Evolutionary conservation across 2,797 vertebrate species (phyloP).

Genomic region (Argentina silus): DNA sequence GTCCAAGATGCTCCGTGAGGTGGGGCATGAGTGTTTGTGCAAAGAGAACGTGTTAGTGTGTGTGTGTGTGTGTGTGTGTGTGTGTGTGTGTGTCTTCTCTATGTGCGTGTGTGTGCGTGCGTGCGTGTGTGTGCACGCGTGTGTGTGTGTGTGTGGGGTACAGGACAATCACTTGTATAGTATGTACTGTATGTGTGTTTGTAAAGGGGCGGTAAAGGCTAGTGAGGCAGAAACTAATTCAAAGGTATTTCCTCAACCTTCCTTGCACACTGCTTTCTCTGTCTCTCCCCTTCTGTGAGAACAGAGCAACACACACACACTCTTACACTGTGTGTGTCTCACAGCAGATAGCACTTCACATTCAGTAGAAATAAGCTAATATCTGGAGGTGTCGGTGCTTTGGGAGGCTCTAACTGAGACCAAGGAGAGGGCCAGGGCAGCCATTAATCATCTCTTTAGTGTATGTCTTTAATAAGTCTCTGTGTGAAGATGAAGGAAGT

Average conservation of each 20-base stretch:
- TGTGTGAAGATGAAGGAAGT: slow-evolving; percentile 31
- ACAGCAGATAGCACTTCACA: background rate
- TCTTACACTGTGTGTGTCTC: background rate
- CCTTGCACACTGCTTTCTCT: too few species aligned
- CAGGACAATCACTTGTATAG: background rate
- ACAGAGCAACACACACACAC: too few species aligned
- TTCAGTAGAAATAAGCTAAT: background rate
- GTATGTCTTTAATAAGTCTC: slow-evolving; percentile 29
- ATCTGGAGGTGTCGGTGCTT: background rate
- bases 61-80: background rate
- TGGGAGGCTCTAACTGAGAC: background rate
- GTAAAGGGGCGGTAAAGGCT: background rate
- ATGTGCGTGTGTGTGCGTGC: background rate
- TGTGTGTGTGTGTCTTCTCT: background rate
- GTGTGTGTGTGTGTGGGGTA: background rate
- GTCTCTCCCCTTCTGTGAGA: too few species aligned
- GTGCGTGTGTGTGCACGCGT: background rate
- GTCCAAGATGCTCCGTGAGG: slow-evolving; percentile 21
- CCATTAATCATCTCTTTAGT: too few species aligned
- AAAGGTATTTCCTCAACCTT: too few species aligned
- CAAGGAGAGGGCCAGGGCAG: too few species aligned
- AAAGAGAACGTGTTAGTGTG: slow-evolving; percentile 2
- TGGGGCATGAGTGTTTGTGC: slow-evolving; percentile 52
- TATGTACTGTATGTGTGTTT: background rate
- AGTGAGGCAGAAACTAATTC: too few species aligned